Evolutionary conservation across 92 coral and sea anemone genomes (phyloP).

Genomic region (Parazoanthus swiftii): DNA sequence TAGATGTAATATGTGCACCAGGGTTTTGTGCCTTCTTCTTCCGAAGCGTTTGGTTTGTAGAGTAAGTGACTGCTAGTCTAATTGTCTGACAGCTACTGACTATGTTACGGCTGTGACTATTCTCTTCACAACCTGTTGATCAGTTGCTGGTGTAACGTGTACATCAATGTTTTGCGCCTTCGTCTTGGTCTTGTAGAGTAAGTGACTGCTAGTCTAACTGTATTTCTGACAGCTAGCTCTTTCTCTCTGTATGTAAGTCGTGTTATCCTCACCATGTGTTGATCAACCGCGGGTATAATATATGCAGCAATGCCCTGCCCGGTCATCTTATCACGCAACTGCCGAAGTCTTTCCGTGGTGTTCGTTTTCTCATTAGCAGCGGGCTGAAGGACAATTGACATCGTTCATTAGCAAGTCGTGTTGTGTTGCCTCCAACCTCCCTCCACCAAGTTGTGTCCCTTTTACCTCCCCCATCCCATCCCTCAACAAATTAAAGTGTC

Average conservation of each 20-base stretch:
- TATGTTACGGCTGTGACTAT: too few species aligned
- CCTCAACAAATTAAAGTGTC: too few species aligned
- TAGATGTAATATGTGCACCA: neutral
- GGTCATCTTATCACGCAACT: constrained; percentile 15
- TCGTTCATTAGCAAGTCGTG: too few species aligned
- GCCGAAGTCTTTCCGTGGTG: constrained; percentile 26
- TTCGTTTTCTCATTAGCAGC: constrained; percentile 18
- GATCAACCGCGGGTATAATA: constrained; percentile 31
- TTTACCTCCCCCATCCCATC: too few species aligned
- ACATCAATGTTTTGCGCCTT: neutral
- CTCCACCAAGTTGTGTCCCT: too few species aligned
- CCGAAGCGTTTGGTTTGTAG: neutral
- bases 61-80: neutral
- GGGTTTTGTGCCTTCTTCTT: neutral
- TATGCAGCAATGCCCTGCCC: constrained; percentile 7
- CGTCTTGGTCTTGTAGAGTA: neutral
- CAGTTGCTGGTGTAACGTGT: neutral
- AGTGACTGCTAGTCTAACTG: neutral
- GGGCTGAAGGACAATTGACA: neutral
- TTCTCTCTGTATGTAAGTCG: neutral
- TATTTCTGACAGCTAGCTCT: neutral
- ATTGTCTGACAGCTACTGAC: neutral
- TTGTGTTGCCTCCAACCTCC: too few species aligned
- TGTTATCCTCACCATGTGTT: constrained; percentile 23
- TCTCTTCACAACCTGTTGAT: constrained; percentile 15